Evolutionary conservation across 2,113 vertebrate genomes (phyloP), one percentile per base, ranked within the genome.

Genomic region (Xyliphius kryptos): DNA sequence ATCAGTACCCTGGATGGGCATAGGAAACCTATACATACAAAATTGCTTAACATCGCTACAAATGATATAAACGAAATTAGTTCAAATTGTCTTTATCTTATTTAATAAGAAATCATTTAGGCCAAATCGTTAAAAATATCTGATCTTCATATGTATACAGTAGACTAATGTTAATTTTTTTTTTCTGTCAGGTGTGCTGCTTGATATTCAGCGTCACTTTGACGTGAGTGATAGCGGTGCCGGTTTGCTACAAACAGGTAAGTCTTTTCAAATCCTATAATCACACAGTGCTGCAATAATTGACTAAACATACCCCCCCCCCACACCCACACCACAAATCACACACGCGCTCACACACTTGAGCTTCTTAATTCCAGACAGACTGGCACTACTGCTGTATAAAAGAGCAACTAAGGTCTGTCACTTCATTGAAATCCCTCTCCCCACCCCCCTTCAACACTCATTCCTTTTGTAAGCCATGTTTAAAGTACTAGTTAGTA

Each of bases 201-300:
- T 87, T 0, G 95, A 98, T 63, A 88, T 98, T 74, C 92, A 98
- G 86, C 83, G 83, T 72, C 86, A 93, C 75, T 97, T 90, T 56
- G 69, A 69, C 0, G 89, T 95, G 49, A 81, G 83, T 2, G 94
- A 98, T 86, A 93, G 91, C 0, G 75, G 80, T 9, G 89, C 88
- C 21, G 95, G 95, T 68, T 81, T 97, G 78, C 66, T 98, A 67
- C 93, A 94, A 81, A 97, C 93, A 79, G 95, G 95, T 97, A 83
- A 87, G 82, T 76, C 57, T 64, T 44, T 52, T 47, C 44, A 72
- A 74, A 80, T 77, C 64, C 61, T 16, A 9, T 78, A 76, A 81
- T 78, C 75, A 60, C 36, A 20, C 15, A 1, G 0, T 59, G 36
- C 61, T 66, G 70, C 55, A 60, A 63, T 15, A 40, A 61, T 55